Base-by-base conservation (phyloP, 2,797 vertebrate species). In the Halcyon chelicuti region DNA sequence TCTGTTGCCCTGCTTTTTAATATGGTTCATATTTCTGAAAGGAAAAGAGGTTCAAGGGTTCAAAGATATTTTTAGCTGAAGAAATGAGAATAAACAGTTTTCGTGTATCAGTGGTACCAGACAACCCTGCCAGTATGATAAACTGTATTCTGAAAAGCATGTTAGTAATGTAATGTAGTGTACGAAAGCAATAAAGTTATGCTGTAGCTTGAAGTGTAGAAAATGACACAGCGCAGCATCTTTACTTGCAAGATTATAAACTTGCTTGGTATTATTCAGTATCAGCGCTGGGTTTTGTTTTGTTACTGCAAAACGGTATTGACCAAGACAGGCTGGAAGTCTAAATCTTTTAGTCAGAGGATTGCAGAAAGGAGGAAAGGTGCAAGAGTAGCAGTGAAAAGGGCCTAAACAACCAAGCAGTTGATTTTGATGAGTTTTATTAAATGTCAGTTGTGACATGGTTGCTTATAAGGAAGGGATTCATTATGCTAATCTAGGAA, bases 11-110 rank as follows among this genome's bases (percentile, higher is more conserved):
- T 51, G 14, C 28, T 76, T 84, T 68, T 58, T 66, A 25, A 20
- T 76, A 46, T 23, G 28, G 26, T 55, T 72, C 47, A 9, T 67
- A 33, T 80, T 90, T 84, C 60, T 81, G 65, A 62, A 88, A 81
- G 23, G 60, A 72, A 42, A 61, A 65, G 33, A 44, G 26, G 33
- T 68, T 88, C 54, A 58, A 31, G 16, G 22, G 26, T 58, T 80
- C 39, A 22, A n/a, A 42, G 29, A 14, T 60, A 17, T 29, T 52
- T 60, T 78, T 40, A 42, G 18, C 68, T 58, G 63, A 66, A 83
- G 77, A 79, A 76, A 10, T 42, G 18, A 44, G 25, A 47, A 35
- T 52, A 37, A 62, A 46, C 28, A 25, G 23, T 60, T 47, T 54
- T 63, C 44, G 22, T 70, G 1, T 40, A 33, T 72, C 33, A 31